These are phyloP conservation scores for Tragelaphus oryx DNA, from an alignment of 2,797 vertebrate genomes.

Conservation along the genomic window DNA sequence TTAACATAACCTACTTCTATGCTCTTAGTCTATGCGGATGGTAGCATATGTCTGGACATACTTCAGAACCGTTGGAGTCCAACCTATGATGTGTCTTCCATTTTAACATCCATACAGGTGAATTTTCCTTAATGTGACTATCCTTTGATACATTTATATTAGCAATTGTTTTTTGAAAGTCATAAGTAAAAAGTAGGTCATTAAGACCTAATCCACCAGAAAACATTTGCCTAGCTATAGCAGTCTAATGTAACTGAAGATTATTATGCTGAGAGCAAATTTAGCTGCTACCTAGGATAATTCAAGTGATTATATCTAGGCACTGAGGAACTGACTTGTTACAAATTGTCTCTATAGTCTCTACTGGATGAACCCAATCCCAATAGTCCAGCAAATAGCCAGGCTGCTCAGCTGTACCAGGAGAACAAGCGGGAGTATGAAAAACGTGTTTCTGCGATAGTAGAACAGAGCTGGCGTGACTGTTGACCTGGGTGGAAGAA, in stretches of 20 bases:
- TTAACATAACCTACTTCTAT: slow-evolving; percentile 42
- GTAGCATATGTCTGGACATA: slow-evolving; percentile 99
- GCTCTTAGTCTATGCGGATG: slow-evolving; percentile 95
- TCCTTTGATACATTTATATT: slow-evolving; percentile 37
- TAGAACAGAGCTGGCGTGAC: slow-evolving; percentile 99
- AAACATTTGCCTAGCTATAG: not conserved
- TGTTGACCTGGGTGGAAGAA: slow-evolving; percentile 92
- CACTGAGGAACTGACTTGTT: slow-evolving; percentile 51
- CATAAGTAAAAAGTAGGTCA: not conserved
- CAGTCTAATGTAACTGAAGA: not conserved
- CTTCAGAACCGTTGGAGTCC: slow-evolving; percentile 99
- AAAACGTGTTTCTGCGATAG: slow-evolving; percentile 99
- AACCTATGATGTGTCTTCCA: slow-evolving; percentile 99
- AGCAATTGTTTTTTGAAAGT: slow-evolving; percentile 34
- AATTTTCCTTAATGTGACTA: slow-evolving; percentile 43
- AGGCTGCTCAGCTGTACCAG: slow-evolving; percentile 99
- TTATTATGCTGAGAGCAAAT: not conserved
- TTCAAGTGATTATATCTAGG: not conserved
- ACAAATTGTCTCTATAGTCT: slow-evolving; percentile 84
- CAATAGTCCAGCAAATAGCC: slow-evolving; percentile 99
- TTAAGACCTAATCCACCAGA: slow-evolving; percentile 21
- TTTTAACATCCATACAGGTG: slow-evolving; percentile 99
- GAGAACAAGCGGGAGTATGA: slow-evolving; percentile 99
- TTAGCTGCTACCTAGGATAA: slow-evolving; percentile 2
- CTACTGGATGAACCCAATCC: slow-evolving; percentile 99